Evolutionary conservation across 2,797 vertebrate species (phyloP).

Genomic region (Sebastes melanostomus): DNA sequence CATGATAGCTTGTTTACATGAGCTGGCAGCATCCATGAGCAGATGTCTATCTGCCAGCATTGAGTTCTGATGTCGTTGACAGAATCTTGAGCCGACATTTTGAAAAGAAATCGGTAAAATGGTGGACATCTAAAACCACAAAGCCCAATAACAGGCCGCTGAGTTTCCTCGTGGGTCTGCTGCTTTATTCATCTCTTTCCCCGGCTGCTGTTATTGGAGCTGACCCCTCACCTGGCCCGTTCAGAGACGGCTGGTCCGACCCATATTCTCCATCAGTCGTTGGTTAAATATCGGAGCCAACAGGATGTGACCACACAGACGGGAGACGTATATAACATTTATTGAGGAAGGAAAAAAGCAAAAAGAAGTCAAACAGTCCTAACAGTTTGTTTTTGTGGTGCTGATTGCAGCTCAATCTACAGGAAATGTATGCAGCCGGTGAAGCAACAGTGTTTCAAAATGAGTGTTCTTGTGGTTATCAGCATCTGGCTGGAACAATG

Average conservation of each 20-base stretch:
- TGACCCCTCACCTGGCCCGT: slow-evolving; percentile 47
- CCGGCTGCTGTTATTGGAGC: slow-evolving; percentile 40
- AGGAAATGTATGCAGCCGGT: slow-evolving; percentile 30
- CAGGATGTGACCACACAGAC: slow-evolving; percentile 45
- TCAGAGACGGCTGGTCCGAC: neutral
- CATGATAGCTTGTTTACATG: slow-evolving; percentile 23
- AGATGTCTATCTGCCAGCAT: slow-evolving; percentile 36
- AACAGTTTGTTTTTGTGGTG: slow-evolving; percentile 35
- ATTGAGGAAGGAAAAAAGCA: slow-evolving; percentile 2
- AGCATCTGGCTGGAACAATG: slow-evolving; percentile 56
- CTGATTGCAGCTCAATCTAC: slow-evolving; percentile 43
- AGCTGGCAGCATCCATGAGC: slow-evolving; percentile 29
- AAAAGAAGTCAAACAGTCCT: slow-evolving; percentile 1
- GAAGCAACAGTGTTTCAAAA: slow-evolving; percentile 21
- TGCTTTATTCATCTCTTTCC: slow-evolving; percentile 44
- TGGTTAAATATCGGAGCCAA: slow-evolving; percentile 10
- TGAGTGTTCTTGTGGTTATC: slow-evolving; percentile 30
- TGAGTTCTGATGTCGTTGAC: slow-evolving; percentile 22
- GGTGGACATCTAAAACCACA: slow-evolving; percentile 56
- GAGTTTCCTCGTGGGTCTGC: slow-evolving; percentile 37
- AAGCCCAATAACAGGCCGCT: slow-evolving; percentile 22
- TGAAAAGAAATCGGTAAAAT: slow-evolving; percentile 55
- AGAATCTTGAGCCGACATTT: slow-evolving; percentile 51
- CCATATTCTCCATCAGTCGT: slow-evolving; percentile 3
- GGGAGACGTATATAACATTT: slow-evolving; percentile 17